Base-by-base conservation (phyloP, 1,140 invertebrate genomes). In the Cydia splendana region DNA sequence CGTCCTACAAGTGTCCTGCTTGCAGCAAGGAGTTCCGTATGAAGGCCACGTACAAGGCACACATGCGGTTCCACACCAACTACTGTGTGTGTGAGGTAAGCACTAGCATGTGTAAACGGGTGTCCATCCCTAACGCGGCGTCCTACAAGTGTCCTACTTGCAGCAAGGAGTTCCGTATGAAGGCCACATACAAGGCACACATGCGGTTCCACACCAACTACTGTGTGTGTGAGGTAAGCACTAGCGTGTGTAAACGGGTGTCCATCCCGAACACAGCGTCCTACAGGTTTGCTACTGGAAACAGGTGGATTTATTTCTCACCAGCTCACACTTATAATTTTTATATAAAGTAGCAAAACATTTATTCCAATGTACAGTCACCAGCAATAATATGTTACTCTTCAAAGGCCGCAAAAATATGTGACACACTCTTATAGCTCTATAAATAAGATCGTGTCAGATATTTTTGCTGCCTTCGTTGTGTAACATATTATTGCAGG, bases 1-100 rank as follows among this genome's bases (percentile, higher is more conserved):
- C 80, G 0, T 79, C 81, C 0, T 92, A 88, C 74, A 87, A 86
- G 75, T 92, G 90, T 24, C 76, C 74, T 1, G 86, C 76, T 4
- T 92, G 90, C 67, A 80, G 62, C 57, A 92, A 92, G 51, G 88
- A 90, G 76, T 38, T 38, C 34, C 34, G 34, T 38, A 38, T 38
- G 34, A 38, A 38, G 7, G 34, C 34, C 34, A 92, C 90, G 0
- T 92, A 84, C 67, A 89, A 85, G 28, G 84, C 90, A 0, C 90
- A 92, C 20, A 81, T 91, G 77, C 53, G 90, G 13, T 89, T 89
- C 48, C 90, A 91, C 69, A 92, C 90, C 0, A 87, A 88, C 57
- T 92, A 86, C 77, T 91, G 87, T 74, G 88, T 92, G 34, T 92
- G 90, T 71, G 90, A 7, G 84, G 90, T 91, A 74, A 79, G 80